Conservation (phyloP, 2,113 vertebrate genomes). For the Lamprotornis superbus region DNA sequence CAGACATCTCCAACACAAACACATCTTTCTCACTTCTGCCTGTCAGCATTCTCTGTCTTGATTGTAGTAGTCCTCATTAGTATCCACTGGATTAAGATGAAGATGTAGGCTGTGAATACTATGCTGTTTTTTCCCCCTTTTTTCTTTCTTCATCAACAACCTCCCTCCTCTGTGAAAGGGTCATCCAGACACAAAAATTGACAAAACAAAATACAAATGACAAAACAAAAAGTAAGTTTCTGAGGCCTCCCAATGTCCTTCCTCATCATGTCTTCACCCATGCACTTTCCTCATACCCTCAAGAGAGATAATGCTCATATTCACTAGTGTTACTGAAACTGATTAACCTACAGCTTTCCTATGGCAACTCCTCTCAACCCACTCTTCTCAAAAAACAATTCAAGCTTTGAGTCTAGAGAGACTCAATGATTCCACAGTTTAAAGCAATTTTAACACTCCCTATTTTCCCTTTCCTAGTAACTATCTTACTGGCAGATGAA, state of each 20-base stretch:
- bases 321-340: conserved; percentile 52
- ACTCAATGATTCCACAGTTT: conserved; percentile 62
- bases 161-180: conserved; percentile 36
- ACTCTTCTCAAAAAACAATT: conserved; percentile 70
- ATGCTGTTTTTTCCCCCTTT: background rate
- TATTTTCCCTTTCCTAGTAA: conserved; percentile 67
- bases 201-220: background rate
- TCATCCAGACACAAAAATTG: conserved; percentile 5
- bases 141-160: background rate
- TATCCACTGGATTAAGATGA: background rate
- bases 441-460: conserved; percentile 70
- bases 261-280: conserved; percentile 1
- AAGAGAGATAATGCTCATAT: conserved; percentile 41
- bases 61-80: background rate
- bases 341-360: conserved; percentile 68
- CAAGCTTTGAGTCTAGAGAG: conserved; percentile 67
- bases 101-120: background rate
- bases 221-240: conserved; percentile 21
- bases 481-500: conserved; percentile 69
- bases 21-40: background rate
- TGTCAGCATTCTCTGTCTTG: background rate
- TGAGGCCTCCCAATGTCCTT: background rate
- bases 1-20: background rate
- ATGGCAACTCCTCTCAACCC: conserved; percentile 53
- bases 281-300: background rate